Evolutionary conservation across 1,140 invertebrate species (phyloP), one percentile per base, ranked within the genome.

Genomic region (Drosophila willistoni): DNA sequence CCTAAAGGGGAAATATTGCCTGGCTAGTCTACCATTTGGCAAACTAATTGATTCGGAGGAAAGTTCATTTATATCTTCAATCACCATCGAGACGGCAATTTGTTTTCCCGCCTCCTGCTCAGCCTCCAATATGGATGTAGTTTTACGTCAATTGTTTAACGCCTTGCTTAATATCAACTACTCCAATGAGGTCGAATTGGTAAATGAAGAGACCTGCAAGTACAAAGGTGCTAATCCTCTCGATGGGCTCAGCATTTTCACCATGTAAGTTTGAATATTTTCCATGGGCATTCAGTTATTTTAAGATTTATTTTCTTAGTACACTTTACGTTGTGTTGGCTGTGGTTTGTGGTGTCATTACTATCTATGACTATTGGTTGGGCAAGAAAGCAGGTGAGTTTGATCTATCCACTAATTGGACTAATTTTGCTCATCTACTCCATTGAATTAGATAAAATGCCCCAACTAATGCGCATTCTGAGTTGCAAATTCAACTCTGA

Each of bases 361-460:
- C 44, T 9, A 51, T 51, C 19, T 51, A 51, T 51, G 44, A 51
- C 44, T 51, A 51, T 22, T 51, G 44, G 44, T 51, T 51, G 44
- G 44, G 44, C 17, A 51, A 51, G 17, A 51, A 51, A 10, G 44
- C 44, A 51, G 44, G 44, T 51, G 17, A 10, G 44, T 29, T 29
- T 29, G 29, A 29, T 51, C 44, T 0, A 51, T 22, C 17, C 1
- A 51, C n/a, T 3, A 7, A 19, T 51, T 51, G 7, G 6, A 17
- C 7, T 2, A 0, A 9, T 5, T 51, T 19, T 47, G 2, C n/a
- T 17, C 17, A 36, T 10, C 12, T 13, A 4, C 12, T 13, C 9
- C 17, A 19, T 51, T 3, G 6, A 22, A 51, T 22, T 19, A 51
- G 44, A 51, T 22, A 51, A 51, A 51, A 51, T 51, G 44, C 44